Conservation (phyloP, 2,888 invertebrate species). For the Saturnia pavonia region DNA sequence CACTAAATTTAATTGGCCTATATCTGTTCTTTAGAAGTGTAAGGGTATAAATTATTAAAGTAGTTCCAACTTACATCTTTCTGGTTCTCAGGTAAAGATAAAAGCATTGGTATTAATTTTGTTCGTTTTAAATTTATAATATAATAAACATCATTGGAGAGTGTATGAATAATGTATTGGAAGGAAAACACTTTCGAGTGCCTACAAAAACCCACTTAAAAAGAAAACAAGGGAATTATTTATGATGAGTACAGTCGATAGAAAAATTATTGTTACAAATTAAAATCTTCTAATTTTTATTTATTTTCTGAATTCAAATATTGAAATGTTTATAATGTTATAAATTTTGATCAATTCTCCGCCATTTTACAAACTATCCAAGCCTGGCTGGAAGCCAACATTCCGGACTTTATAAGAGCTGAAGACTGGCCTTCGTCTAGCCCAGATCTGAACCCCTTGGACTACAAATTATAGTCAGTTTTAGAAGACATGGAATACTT, state of each 20-base stretch:
- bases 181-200: constrained; percentile 1
- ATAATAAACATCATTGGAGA: constrained; percentile 10
- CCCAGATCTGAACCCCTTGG: too few relatives aligned
- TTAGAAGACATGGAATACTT: too few relatives aligned
- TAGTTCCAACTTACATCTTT: neutral
- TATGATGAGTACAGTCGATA: constrained; percentile 9
- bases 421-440: too few relatives aligned
- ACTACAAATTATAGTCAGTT: too few relatives aligned
- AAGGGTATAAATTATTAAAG: neutral
- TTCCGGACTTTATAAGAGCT: too few relatives aligned
- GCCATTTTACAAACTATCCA: too few relatives aligned
- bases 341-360: too few relatives aligned
- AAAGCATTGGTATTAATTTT: neutral
- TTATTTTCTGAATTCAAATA: neutral
- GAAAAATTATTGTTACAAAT: neutral
- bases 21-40: neutral
- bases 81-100: neutral
- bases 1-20: too few relatives aligned
- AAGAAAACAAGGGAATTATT: constrained; percentile 21
- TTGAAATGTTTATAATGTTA: too few relatives aligned
- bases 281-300: neutral
- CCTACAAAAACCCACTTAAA: constrained; percentile 18
- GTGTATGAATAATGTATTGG: constrained; percentile 16
- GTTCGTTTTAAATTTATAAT: constrained; percentile 3
- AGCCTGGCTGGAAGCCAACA: too few relatives aligned